Evolutionary conservation across 2,888 invertebrate species (phyloP).

Genomic region (Iselma pallidipennis): DNA sequence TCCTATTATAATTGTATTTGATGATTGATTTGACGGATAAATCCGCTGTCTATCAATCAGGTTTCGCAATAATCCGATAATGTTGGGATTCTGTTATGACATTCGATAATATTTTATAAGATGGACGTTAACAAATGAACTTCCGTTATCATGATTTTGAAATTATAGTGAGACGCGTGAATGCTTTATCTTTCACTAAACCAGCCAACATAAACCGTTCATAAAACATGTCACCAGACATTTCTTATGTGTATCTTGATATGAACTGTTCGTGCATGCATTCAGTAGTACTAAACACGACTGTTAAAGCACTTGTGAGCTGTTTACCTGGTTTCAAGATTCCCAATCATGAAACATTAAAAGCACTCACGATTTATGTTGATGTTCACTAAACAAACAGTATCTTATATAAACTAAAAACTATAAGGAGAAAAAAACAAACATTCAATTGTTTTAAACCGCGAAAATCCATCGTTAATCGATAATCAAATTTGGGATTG

Average conservation of each 20-base stretch:
- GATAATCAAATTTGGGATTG: too few species aligned
- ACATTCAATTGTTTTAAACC: too few species aligned
- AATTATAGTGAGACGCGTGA: neutral
- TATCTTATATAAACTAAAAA: too few species aligned
- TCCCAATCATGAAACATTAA: conserved; percentile 36
- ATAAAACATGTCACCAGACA: conserved; percentile 35
- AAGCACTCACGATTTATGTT: conserved; percentile 7
- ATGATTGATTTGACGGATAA: conserved; percentile 14
- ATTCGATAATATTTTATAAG: neutral
- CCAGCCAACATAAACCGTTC: conserved; percentile 15
- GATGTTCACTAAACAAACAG: neutral
- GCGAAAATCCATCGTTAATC: too few species aligned
- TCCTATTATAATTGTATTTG: conserved; percentile 1
- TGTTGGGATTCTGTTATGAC: conserved; percentile 5
- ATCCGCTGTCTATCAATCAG: conserved; percentile 9
- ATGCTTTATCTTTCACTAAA: neutral
- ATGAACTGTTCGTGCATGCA: conserved; percentile 38
- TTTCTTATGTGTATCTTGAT: conserved; percentile 39
- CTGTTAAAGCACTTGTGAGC: conserved; percentile 36
- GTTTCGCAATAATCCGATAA: conserved; percentile 8
- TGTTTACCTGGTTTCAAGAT: conserved; percentile 38
- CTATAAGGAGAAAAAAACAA: too few species aligned
- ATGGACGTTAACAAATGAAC: neutral
- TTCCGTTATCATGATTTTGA: too few species aligned
- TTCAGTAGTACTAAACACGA: conserved; percentile 40